Base-by-base conservation (phyloP, 2,888 invertebrate genomes). In the Microctonus aethiopoides region DNA sequence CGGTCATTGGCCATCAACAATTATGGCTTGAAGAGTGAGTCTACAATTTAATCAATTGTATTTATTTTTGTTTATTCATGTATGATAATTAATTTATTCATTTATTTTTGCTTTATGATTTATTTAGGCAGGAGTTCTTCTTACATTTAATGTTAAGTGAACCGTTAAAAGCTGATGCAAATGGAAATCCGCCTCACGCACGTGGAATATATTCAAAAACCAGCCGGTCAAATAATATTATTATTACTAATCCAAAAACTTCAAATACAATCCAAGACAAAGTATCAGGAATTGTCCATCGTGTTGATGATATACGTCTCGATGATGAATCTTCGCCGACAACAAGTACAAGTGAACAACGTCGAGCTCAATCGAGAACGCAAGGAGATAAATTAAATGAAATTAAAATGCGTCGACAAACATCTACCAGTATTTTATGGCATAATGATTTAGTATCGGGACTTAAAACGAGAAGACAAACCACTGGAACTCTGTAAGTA, bases 1-100 rank as follows among this genome's bases (percentile, higher is more conserved):
- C 94, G 36, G 93, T 96, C 39, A 95, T 96, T 80, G 95, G 95
- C 13, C 92, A 93, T 69, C 96, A 96, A 83, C 96, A 96, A 87
- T 90, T 92, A 75, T 93, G 91, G 89, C 85, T 94, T 32, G 88
- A 89, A 78, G 86, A 87, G 86, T 86, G 69, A 46, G 81, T 76
- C 71, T 32, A 41, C 46, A 66, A 36, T 65, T n/a, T 22, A 34
- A 57, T 68, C 67, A 39, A 52, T 20, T 32, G 22, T 36, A 11
- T 24, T n/a, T 29, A 16, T 64, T 56, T 46, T 54, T 39, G 16
- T 0, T 24, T 24, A 56, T 34, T n/a, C 39, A 13, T 10, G 10
- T 39, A 13, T 22, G 3, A 6, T 6, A 24, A 36, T 62, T 41
- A 0, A 24, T 20, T 20, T 20, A n/a, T n/a, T n/a, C n/a, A n/a